Conservation (phyloP, 2,888 invertebrate species). For the Microctonus brassicae region DNA sequence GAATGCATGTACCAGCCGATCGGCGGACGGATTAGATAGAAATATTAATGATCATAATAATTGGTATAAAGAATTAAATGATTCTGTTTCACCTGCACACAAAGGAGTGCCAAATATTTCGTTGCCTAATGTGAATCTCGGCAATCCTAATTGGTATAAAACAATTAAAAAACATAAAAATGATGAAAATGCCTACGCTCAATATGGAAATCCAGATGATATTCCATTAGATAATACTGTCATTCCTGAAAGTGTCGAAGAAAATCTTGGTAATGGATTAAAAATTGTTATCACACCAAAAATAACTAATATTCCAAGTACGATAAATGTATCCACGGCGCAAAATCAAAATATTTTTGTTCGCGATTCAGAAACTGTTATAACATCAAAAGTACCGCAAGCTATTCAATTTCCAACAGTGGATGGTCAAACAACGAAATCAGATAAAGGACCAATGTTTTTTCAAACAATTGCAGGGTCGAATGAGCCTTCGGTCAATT, state of each 20-base stretch:
- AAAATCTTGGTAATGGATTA: constrained; percentile 47
- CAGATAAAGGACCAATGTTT: constrained; percentile 10
- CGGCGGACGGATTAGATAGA: constrained; percentile 51
- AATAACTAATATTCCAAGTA: constrained; percentile 49
- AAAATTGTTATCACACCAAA: constrained; percentile 60
- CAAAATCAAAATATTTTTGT: constrained; percentile 49
- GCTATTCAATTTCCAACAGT: neutral
- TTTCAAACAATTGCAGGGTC: neutral
- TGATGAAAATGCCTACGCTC: neutral
- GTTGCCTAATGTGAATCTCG: constrained; percentile 47
- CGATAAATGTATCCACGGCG: neutral
- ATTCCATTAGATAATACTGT: neutral
- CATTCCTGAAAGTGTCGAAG: neutral
- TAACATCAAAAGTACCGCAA: constrained; percentile 30
- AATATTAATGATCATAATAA: constrained; percentile 51
- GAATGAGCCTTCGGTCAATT: neutral
- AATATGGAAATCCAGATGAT: constrained; percentile 38
- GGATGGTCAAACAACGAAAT: constrained; percentile 13
- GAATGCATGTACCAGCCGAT: constrained; percentile 53
- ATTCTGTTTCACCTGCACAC: constrained; percentile 14
- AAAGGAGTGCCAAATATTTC: constrained; percentile 41
- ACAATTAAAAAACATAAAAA: constrained; percentile 41
- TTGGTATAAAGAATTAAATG: constrained; percentile 41
- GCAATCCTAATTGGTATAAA: constrained; percentile 61
- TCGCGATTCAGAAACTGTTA: constrained; percentile 39